Evolutionary conservation across 2,113 vertebrate genomes (phyloP).

Genomic region (Neodontobutis hainanensis): DNA sequence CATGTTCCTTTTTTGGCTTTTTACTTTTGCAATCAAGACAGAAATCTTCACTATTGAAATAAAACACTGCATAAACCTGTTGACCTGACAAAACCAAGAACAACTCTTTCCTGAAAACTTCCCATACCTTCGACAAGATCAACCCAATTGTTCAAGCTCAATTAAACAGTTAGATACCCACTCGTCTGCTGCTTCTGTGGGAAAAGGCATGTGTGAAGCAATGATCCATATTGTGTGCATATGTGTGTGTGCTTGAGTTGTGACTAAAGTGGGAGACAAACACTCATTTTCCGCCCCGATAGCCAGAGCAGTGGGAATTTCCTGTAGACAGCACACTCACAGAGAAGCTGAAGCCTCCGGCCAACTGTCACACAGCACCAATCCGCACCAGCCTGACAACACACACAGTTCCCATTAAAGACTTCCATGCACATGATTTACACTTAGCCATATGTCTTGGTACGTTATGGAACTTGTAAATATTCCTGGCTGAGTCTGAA

Average conservation of each 20-base stretch:
- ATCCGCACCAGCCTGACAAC: conserved; percentile 18
- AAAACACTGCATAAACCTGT: conserved; percentile 19
- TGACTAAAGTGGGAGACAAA: conserved; percentile 72
- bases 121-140: conserved; percentile 33
- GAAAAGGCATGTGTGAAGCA: conserved; percentile 52
- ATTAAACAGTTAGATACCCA: conserved; percentile 49
- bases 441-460: neutral
- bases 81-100: conserved; percentile 20
- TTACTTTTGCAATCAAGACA: conserved; percentile 4
- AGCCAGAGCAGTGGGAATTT: conserved; percentile 79
- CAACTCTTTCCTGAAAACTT: conserved; percentile 54
- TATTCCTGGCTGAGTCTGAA: neutral
- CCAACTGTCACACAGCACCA: conserved; percentile 5
- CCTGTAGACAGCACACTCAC: conserved; percentile 68
- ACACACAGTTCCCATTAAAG: conserved; percentile 10
- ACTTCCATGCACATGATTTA: conserved; percentile 13
- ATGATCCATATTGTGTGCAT: conserved; percentile 37
- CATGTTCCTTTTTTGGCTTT: neutral
- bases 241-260: conserved; percentile 31
- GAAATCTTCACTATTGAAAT: conserved; percentile 20
- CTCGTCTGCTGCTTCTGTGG: conserved; percentile 47
- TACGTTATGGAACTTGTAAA: neutral
- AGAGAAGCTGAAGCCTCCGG: conserved; percentile 42
- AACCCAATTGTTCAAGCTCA: conserved; percentile 41
- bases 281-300: conserved; percentile 80